A percentile compares a stretch with the other conserved stretches of the same genome.
phyloP scores from a whole-genome alignment of 2,113 vertebrate species.

The Cygnus buccinator region DNA sequence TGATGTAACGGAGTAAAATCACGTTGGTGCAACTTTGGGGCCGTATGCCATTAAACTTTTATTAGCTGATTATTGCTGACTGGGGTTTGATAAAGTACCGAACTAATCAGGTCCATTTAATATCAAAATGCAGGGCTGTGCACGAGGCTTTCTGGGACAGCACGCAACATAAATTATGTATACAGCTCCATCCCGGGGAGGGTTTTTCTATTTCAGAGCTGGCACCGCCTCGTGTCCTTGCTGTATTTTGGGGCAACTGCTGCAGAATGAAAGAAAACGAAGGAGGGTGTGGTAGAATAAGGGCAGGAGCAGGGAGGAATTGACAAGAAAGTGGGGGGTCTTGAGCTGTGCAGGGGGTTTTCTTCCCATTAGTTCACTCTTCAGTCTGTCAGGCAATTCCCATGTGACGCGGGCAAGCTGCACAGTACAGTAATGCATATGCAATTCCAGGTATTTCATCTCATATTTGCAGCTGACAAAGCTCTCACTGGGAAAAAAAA shows the following conservation, averaged over 20 bases:
- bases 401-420: neutral
- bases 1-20: neutral
- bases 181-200: neutral
- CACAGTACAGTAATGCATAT: neutral
- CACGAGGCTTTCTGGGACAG: neutral
- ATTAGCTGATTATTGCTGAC: neutral
- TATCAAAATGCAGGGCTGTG: neutral
- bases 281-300: neutral
- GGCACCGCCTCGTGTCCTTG: neutral
- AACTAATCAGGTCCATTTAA: neutral
- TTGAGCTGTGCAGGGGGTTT: neutral
- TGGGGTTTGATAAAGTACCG: neutral
- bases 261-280: neutral
- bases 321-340: neutral
- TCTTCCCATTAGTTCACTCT: neutral
- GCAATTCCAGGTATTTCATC: neutral
- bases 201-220: neutral
- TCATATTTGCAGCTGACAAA: neutral
- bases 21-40: neutral
- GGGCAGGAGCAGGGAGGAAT: neutral
- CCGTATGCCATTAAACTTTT: neutral
- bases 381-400: neutral
- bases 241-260: neutral
- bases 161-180: neutral
- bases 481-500: neutral